phyloP scores from a whole-genome alignment of 2,888 invertebrate genomes.

The Eretmocerus hayati region DNA sequence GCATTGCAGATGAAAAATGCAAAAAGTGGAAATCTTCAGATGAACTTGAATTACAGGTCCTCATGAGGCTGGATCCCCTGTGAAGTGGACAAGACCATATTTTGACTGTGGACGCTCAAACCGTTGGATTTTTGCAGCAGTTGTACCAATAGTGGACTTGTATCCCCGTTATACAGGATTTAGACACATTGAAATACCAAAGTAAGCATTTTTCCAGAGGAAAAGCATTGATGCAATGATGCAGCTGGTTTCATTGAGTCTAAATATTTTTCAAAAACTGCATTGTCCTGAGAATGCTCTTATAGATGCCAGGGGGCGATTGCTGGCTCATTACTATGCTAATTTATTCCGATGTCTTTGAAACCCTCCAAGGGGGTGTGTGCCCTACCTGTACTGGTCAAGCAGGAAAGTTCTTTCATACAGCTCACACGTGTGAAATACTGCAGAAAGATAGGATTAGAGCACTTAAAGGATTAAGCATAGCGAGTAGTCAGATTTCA shows the following conservation, averaged over 20 bases:
- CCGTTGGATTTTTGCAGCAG: constrained; percentile 91
- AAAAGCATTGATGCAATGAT: constrained; percentile 17
- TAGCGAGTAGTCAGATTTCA: constrained; percentile 21
- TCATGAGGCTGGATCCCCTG: constrained; percentile 86
- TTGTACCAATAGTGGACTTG: constrained; percentile 91
- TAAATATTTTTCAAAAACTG: constrained; percentile 26
- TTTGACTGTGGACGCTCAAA: constrained; percentile 94
- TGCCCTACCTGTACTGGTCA: constrained; percentile 29
- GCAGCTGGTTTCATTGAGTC: constrained; percentile 14
- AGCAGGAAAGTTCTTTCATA: constrained; percentile 24
- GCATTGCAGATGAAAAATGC: constrained; percentile 4
- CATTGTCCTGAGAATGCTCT: constrained; percentile 23
- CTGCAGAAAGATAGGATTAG: constrained; percentile 22
- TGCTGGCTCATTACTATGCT: constrained; percentile 27
- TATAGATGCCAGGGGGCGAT: constrained; percentile 24
- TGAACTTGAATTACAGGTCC: constrained; percentile 51
- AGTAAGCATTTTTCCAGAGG: constrained; percentile 53
- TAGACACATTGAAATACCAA: constrained; percentile 88
- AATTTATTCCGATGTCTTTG: constrained; percentile 27
- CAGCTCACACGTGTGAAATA: constrained; percentile 23
- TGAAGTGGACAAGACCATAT: constrained; percentile 90
- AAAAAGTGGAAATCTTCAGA: constrained; percentile 17
- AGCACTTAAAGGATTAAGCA: constrained; percentile 25
- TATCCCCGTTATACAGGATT: constrained; percentile 90
- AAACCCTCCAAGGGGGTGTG: constrained; percentile 25